phyloP scores from a whole-genome alignment of 2,888 invertebrate genomes.

The Philereme vetulata region DNA sequence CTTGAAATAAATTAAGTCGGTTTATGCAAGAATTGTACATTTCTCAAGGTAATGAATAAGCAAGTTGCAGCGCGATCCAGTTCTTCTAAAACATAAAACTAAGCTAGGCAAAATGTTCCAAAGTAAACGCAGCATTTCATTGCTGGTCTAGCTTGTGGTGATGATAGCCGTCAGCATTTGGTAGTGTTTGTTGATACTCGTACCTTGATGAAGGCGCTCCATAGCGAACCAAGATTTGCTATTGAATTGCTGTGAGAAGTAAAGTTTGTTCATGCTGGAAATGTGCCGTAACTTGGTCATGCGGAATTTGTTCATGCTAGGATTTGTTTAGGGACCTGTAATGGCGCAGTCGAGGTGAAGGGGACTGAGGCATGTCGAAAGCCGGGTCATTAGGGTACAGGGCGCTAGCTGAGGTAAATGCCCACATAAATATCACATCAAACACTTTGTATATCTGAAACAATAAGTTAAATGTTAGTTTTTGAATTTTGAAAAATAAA shows the following conservation, averaged over 20 bases:
- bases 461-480: constrained; percentile 53
- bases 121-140: too few relatives aligned
- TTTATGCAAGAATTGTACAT: background rate
- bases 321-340: constrained; percentile 86
- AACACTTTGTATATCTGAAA: constrained; percentile 82
- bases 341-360: constrained; percentile 89
- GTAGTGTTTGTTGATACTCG: background rate
- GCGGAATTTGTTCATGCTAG: constrained; percentile 61
- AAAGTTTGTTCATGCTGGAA: constrained; percentile 6
- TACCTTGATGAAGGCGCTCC: background rate
- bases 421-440: constrained; percentile 81
- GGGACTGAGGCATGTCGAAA: constrained; percentile 88
- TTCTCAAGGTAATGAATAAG: constrained; percentile 11
- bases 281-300: constrained; percentile 19
- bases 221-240: background rate
- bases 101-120: background rate
- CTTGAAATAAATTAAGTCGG: background rate
- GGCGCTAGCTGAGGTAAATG: constrained; percentile 73
- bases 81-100: background rate
- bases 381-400: constrained; percentile 85
- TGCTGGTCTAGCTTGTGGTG: too few relatives aligned
- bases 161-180: too few relatives aligned
- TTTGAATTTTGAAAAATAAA: constrained; percentile 7
- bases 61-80: background rate
- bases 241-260: constrained; percentile 3